Evolutionary conservation across 2,797 vertebrate species (phyloP), one percentile per base, ranked within the genome.

Genomic region (Acanthurus tractus): DNA sequence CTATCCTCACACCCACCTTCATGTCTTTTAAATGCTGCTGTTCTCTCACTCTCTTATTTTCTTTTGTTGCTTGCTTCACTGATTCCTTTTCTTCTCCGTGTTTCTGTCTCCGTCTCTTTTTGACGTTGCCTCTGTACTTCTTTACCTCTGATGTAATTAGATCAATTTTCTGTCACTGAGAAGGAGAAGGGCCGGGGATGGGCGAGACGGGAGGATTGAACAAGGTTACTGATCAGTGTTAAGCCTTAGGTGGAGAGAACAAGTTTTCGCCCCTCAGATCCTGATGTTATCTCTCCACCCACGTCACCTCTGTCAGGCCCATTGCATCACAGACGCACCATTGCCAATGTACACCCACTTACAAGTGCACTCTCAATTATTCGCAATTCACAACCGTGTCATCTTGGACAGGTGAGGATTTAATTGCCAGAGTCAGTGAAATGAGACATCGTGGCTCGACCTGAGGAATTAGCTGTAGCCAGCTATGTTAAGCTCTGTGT

Each of bases 321-420:
- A 44, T 81, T 74, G 52, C 71, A 49, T 83, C 74, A 78, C 66
- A 82, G 57, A 70, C 67, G 71, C 62, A 36, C 58, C 18, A 3
- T 55, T 20, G 23, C 75, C 75, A 29, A 74, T 15, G 6, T 62
- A 17, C 40, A 65, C 40, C 29, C 70, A 67, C 69, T 46, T 69
- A 42, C 50, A 48, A n/a, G 29, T 17, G 20, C 36, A 50, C 52
- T 3, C 70, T 42, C 66, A 74, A 81, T 84, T 79, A 71, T 66
- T 63, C 76, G 40, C 70, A 65, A 40, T 20, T 36, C 67, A 63
- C 36, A 22, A 63, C 75, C 29, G 59, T 70, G 72, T 70, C 64
- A 25, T 75, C 56, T 67, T 49, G 59, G 86, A 86, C 88, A 90
- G 90, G 90, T 90, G 82, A 89, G 65, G 82, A 89, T 91, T 89